Conservation (phyloP, 2,888 invertebrate species). For the Graphium colonna region DNA sequence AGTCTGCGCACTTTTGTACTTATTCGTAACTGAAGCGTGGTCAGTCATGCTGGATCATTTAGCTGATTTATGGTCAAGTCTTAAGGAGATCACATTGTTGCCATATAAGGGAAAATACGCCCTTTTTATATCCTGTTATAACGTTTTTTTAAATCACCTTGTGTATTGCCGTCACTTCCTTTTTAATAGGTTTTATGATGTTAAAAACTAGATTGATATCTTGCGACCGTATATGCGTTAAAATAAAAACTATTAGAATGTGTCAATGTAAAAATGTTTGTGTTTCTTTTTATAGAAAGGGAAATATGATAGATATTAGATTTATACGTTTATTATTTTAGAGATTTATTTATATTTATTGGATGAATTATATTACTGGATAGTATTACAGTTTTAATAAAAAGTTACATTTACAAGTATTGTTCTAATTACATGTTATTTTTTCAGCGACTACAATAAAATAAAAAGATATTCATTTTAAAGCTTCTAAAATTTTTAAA, state of each 20-base stretch:
- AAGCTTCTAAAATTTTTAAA: too few species aligned
- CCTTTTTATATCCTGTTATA: slow-evolving; percentile 22
- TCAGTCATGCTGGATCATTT: slow-evolving; percentile 64
- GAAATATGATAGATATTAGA: background rate
- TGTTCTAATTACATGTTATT: too few species aligned
- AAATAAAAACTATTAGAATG: background rate
- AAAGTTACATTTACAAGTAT: too few species aligned
- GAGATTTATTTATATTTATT: background rate
- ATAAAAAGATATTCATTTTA: too few species aligned
- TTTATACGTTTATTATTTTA: background rate
- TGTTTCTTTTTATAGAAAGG: background rate
- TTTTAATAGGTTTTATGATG: slow-evolving; percentile 9
- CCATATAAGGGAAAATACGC: slow-evolving; percentile 28
- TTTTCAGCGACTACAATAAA: too few species aligned
- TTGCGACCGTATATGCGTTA: background rate
- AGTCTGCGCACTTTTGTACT: slow-evolving; percentile 56
- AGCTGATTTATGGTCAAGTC: slow-evolving; percentile 45
- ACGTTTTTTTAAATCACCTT: slow-evolving; percentile 23
- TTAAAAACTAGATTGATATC: background rate
- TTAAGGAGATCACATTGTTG: slow-evolving; percentile 27
- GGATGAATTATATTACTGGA: background rate
- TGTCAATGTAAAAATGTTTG: background rate
- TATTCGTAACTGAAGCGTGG: slow-evolving; percentile 48
- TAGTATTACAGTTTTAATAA: too few species aligned
- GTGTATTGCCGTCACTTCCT: slow-evolving; percentile 22